Evolutionary conservation across 2,113 vertebrate species (phyloP).

Genomic region (Microtus ochrogaster): DNA sequence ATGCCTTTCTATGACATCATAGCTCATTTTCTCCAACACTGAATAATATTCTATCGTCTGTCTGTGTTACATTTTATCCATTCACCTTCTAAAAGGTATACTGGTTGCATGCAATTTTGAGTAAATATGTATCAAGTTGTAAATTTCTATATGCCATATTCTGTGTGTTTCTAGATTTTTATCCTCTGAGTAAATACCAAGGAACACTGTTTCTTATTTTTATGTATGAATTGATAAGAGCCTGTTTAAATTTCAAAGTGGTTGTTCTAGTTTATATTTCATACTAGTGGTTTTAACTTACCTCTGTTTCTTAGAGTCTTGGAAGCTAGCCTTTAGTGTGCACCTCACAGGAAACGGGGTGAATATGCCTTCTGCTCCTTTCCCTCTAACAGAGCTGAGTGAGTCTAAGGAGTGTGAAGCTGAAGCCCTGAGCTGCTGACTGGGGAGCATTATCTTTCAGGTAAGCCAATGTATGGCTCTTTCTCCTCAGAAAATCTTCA

Average conservation of each 20-base stretch:
- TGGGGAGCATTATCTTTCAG: not conserved
- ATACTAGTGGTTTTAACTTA: not conserved
- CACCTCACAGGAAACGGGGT: slow-evolving; percentile 51
- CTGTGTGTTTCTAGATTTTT: not conserved
- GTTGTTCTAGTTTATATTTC: not conserved
- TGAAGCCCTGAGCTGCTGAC: not conserved
- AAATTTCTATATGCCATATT: not conserved
- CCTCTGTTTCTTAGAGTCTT: not conserved
- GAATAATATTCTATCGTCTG: not conserved
- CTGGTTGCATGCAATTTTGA: not conserved
- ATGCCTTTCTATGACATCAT: not conserved
- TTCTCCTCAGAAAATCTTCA: slow-evolving; percentile 16
- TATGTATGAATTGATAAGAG: not conserved
- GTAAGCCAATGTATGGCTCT: slow-evolving; percentile 1
- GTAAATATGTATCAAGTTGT: not conserved
- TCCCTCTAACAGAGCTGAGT: not conserved
- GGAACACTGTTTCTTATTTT: not conserved
- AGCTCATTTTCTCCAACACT: not conserved
- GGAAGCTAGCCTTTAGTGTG: slow-evolving; percentile 13
- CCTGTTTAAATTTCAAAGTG: not conserved
- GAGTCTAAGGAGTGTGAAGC: not conserved
- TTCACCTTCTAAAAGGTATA: too few species aligned
- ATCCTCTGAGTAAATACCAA: not conserved
- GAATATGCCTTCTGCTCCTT: not conserved
- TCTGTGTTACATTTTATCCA: not conserved